A percentile compares a stretch with the other conserved stretches of the same genome.
These are phyloP conservation scores for Archilochus colubris DNA, from an alignment of 2,113 vertebrate genomes.

Conservation along the genomic window DNA sequence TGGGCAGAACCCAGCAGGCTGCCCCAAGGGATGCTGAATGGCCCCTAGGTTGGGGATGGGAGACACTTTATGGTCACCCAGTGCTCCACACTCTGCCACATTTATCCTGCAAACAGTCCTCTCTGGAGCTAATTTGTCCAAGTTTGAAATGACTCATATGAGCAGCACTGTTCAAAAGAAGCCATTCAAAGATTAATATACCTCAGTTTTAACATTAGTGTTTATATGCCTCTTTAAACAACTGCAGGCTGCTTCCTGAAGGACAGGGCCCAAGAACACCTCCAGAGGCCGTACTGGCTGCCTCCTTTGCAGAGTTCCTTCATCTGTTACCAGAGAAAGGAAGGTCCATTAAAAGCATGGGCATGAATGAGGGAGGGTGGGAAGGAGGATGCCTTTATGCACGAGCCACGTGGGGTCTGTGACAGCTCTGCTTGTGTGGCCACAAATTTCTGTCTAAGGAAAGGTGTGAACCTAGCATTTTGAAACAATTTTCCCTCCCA, in stretches of 20 bases:
- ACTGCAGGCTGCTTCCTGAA: neutral
- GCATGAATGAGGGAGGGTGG: neutral
- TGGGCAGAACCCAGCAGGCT: neutral
- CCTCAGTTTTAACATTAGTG: neutral
- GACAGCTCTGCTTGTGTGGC: neutral
- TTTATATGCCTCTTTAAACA: neutral
- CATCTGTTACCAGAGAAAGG: neutral
- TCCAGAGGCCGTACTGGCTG: neutral
- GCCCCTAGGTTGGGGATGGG: accelerated
- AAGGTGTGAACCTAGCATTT: neutral
- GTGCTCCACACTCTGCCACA: neutral
- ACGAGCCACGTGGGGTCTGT: accelerated
- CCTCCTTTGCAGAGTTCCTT: neutral
- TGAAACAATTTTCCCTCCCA: neutral
- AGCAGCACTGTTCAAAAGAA: neutral
- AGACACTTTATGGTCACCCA: accelerated
- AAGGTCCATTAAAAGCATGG: neutral
- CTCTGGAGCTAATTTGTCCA: neutral
- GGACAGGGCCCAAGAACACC: neutral
- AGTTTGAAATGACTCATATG: neutral
- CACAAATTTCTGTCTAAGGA: neutral
- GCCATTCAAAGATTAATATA: neutral
- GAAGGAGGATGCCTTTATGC: neutral
- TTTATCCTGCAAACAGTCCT: neutral
- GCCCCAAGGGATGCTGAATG: accelerated